Evolutionary conservation across 2,797 vertebrate species (phyloP), one percentile per base, ranked within the genome.

Genomic region (Esox masquinongy): DNA sequence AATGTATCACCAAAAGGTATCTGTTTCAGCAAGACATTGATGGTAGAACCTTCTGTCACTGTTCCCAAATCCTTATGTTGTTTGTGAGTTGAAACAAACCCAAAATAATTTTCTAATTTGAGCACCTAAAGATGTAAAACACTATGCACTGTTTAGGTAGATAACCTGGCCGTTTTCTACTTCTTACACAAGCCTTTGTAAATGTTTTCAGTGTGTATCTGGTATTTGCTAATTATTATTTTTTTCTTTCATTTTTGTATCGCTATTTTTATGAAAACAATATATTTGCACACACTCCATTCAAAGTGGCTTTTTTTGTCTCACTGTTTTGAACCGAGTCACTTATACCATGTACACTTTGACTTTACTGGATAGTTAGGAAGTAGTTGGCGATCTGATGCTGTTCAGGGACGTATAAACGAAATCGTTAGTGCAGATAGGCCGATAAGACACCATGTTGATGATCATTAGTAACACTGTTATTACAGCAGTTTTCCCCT

Each of bases 211-310:
- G 56, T 71, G 63, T 68, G 17, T 75, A 39, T 83, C 73, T 83
- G 80, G 50, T 69, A 4, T 75, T 71, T 66, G 63, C 77, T 22
- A 1, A 19, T 76, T 76, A 74, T 81, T 49, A 12, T 11, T 70
- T 84, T 76, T 82, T n/a, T n/a, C 79, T 82, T 24, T 78, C 34
- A 31, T 79, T 72, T 83, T 34, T n/a, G 75, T 76, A 70, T 79
- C 81, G 75, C 83, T 80, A 82, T 74, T 88, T 82, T 80, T 81
- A 84, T 74, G 8, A 84, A 82, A 88, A 68, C 11, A 8, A 90
- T 91, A 90, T 89, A 93, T 89, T 90, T 91, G 87, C 80, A 83
- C 88, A 91, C 79, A 81, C 72, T 81, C 79, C 67, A 78, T 67
- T 81, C 67, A 74, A 71, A 53, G 1, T 8, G 7, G 1, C 29